These are phyloP conservation scores for Hypotaenidia okinawae DNA, from an alignment of 2,797 vertebrate genomes.

Conservation along the genomic window DNA sequence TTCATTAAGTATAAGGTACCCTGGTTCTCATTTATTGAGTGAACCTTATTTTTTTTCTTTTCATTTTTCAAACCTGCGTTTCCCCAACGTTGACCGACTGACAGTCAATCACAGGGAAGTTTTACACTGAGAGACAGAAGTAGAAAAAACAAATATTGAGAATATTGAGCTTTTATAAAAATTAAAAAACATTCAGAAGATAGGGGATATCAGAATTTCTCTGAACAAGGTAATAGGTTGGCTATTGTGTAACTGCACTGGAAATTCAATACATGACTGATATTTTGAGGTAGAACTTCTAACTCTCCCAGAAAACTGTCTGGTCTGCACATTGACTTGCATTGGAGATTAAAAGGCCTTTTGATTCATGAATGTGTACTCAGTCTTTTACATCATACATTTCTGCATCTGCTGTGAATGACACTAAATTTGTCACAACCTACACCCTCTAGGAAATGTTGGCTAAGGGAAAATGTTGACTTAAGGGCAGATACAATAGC, in stretches of 20 bases:
- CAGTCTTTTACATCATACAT: background rate
- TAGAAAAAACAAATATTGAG: background rate
- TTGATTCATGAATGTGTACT: background rate
- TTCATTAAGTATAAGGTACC: background rate
- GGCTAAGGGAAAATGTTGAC: background rate
- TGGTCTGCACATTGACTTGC: background rate
- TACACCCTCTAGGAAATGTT: background rate
- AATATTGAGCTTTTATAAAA: background rate
- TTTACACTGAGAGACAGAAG: background rate
- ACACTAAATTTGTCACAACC: background rate
- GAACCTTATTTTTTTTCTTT: no score
- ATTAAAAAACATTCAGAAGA: background rate
- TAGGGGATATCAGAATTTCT: background rate
- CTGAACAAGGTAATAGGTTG: background rate
- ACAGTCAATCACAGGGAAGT: background rate
- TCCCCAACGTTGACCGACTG: background rate
- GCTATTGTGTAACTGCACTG: background rate
- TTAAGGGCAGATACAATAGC: background rate
- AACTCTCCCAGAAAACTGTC: background rate
- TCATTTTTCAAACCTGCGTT: background rate
- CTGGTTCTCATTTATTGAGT: background rate
- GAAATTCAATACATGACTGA: background rate
- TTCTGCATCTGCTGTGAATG: background rate
- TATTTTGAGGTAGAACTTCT: background rate
- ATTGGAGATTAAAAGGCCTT: background rate